Evolutionary conservation across 1,140 invertebrate species (phyloP), one percentile per base, ranked within the genome.

Genomic region (Plodia interpunctella): DNA sequence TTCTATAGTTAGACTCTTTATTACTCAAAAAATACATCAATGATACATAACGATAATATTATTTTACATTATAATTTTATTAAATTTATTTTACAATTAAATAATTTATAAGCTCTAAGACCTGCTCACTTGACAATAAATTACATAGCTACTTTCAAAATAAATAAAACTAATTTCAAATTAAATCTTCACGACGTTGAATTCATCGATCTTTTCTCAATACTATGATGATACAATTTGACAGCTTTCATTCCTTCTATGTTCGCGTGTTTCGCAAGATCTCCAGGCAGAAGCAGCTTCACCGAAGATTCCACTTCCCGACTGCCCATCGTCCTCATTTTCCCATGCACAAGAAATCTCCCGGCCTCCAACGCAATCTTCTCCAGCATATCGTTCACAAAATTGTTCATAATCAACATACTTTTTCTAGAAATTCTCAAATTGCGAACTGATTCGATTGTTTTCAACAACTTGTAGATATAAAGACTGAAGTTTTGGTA

Each of bases 391-490:
- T 88, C 85, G 20, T 73, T 78, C 0, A 88, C 76, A 15, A 94
- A 94, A 56, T 91, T 91, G 67, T 94, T 93, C 92, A 94, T 93
- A 49, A 94, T 93, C 52, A 87, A 76, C 92, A 94, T 94, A 0
- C 76, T 79, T 13, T 84, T 77, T 9, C 63, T 66, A 0, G 80
- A 79, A 9, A 88, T 86, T 0, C 78, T 74, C 21, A 79, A 90
- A 58, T 93, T 72, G 57, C 3, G 74, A 70, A 1, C 65, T 2
- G 38, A 0, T 17, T 1, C 63, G 0, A 81, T 62, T 5, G 64
- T 67, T 68, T 94, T 93, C 72, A 96, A 71, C 13, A 95, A 90
- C 71, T 94, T 95, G 83, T 93, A 94, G n/a, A 94, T 90, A 81
- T 95, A 95, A 57, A 93, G 93, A 0, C 91, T 91, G 89, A 94